Percentiles rank a stretch among this genome's conserved stretches.
These are phyloP conservation scores for Leptodactylus fallax DNA, from an alignment of 2,797 vertebrate species.

Conservation along the genomic window DNA sequence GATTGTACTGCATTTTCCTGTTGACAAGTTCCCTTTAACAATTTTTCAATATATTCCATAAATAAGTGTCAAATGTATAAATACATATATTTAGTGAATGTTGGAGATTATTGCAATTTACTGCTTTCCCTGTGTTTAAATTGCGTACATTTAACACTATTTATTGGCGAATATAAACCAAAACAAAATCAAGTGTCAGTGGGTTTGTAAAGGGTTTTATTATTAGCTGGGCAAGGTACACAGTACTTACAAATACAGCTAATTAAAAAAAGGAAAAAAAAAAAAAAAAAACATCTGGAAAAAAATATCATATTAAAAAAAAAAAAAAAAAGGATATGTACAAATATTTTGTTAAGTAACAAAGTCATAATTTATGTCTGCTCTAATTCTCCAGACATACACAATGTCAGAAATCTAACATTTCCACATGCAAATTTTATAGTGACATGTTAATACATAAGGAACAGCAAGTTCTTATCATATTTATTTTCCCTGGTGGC, in stretches of 20 bases:
- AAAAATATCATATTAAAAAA: conserved; percentile 74
- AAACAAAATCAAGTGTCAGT: not conserved
- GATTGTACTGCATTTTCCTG: no score
- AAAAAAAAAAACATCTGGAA: conserved; percentile 68
- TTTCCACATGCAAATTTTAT: conserved; percentile 37
- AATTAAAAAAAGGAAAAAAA: conserved; percentile 68
- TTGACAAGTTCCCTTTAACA: no score
- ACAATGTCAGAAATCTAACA: conserved; percentile 43
- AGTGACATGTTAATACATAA: not conserved
- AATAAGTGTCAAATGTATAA: no score
- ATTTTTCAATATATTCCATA: no score
- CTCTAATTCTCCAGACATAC: conserved; percentile 19
- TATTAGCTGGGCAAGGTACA: conserved; percentile 78
- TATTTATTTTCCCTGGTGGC: not conserved
- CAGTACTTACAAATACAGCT: conserved; percentile 81
- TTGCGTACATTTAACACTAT: no score
- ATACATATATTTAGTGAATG: no score
- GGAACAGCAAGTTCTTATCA: not conserved
- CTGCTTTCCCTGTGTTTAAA: no score
- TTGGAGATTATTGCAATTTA: no score
- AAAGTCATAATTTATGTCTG: conserved; percentile 50
- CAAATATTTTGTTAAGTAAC: conserved; percentile 66
- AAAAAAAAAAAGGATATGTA: conserved; percentile 68
- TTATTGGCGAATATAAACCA: no score
- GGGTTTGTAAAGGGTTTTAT: conserved; percentile 73